Conservation (phyloP, 2,113 vertebrate genomes). For the Onychostruthus taczanowskii region DNA sequence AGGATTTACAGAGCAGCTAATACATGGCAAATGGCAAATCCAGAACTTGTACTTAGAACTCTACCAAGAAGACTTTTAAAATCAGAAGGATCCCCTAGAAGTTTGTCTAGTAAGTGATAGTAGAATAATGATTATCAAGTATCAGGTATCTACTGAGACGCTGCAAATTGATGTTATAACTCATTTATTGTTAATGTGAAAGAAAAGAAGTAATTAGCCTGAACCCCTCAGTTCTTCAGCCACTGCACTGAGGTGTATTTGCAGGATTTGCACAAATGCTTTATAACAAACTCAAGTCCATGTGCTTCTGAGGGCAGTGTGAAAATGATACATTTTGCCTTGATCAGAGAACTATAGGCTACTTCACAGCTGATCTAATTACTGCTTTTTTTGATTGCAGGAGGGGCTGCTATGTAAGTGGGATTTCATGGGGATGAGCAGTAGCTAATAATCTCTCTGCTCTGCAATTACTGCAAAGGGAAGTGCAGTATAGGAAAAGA, state of each 20-base stretch:
- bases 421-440: not conserved
- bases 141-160: rapidly evolving
- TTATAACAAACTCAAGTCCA: not conserved
- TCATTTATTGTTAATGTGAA: not conserved
- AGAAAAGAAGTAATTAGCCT: not conserved
- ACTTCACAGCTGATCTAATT: not conserved
- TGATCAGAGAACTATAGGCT: not conserved
- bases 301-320: not conserved
- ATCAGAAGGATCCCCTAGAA: not conserved
- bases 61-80: not conserved
- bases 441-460: not conserved
- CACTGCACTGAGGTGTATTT: not conserved
- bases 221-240: not conserved
- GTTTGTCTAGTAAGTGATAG: not conserved
- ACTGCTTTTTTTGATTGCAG: not conserved
- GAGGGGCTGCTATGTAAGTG: not conserved
- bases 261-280: not conserved
- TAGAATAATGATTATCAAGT: not conserved
- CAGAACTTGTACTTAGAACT: not conserved
- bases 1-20: not conserved
- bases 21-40: not conserved
- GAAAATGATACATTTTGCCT: not conserved
- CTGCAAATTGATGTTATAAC: not conserved
- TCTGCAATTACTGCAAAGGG: not conserved
- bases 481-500: not conserved